Percentiles rank a stretch among this genome's conserved stretches.
These are phyloP conservation scores for Porites divaricata DNA, from an alignment of 92 coral and sea anemone species.

Conservation along the genomic window DNA sequence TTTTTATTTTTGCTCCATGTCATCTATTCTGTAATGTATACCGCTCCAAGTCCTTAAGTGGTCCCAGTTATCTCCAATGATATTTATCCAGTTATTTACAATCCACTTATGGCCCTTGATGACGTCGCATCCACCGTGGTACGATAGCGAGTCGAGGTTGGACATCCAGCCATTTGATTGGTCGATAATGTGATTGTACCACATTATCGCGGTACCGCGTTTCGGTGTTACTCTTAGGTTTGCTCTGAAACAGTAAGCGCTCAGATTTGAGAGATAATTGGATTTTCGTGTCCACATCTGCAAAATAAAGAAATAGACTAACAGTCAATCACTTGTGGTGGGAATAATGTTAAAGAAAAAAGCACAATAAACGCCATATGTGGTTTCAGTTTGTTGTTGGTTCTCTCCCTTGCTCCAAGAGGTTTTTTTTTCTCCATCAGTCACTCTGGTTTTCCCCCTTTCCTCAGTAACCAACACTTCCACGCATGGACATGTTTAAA, in stretches of 20 bases:
- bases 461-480: too few species aligned
- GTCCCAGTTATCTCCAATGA: conserved; percentile 68
- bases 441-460: too few species aligned
- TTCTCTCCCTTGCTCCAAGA: too few species aligned
- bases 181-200: conserved; percentile 91
- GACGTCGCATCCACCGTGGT: conserved; percentile 97
- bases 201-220: conserved; percentile 86
- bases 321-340: neutral
- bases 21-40: conserved; percentile 25
- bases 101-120: conserved; percentile 87
- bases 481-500: too few species aligned
- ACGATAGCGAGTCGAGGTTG: conserved; percentile 75
- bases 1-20: neutral
- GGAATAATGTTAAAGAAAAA: neutral
- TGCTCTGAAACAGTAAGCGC: conserved; percentile 83
- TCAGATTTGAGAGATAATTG: conserved; percentile 77
- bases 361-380: too few species aligned
- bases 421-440: too few species aligned
- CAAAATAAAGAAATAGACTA: neutral
- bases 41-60: conserved; percentile 77
- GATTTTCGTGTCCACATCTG: conserved; percentile 66
- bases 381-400: too few species aligned
- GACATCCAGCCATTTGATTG: conserved; percentile 76
- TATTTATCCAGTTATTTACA: conserved; percentile 93
- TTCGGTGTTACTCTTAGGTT: conserved; percentile 78